A percentile compares a stretch with the other conserved stretches of the same genome.
Evolutionary conservation across 2,888 invertebrate genomes (phyloP).

Genomic region (Drosophila neotestacea): DNA sequence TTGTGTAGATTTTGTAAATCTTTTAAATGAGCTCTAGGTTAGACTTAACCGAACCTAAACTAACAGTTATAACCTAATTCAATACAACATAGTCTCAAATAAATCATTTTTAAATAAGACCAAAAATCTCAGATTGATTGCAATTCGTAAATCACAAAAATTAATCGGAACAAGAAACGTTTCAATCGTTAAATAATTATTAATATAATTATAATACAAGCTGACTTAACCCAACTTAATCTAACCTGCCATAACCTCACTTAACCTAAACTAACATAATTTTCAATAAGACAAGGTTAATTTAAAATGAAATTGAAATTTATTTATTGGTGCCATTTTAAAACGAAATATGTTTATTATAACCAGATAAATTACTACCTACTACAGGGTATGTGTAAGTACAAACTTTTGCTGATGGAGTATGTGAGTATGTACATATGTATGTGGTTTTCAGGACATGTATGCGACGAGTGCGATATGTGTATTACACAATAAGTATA

Average conservation of each 20-base stretch:
- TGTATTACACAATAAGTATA: constrained; percentile 38
- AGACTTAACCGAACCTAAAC: neutral
- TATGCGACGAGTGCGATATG: constrained; percentile 21
- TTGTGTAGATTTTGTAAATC: too few relatives aligned
- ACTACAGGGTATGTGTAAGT: constrained; percentile 26
- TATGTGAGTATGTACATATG: neutral
- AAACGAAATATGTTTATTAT: neutral
- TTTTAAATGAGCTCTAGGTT: too few relatives aligned
- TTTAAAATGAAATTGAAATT: neutral
- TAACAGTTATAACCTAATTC: neutral
- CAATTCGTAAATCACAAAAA: neutral
- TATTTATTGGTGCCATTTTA: neutral
- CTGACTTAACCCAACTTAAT: neutral
- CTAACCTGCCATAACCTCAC: neutral
- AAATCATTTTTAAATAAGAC: too few relatives aligned
- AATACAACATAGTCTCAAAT: neutral
- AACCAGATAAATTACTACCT: too few relatives aligned
- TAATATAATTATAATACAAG: neutral
- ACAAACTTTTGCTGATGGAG: neutral
- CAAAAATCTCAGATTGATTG: neutral
- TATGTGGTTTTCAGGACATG: constrained; percentile 14
- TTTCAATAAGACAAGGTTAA: too few relatives aligned
- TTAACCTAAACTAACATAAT: neutral
- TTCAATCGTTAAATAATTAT: too few relatives aligned
- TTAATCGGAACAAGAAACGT: too few relatives aligned